These are phyloP conservation scores for Phengaris arion DNA, from an alignment of 2,888 invertebrate species.

Conservation along the genomic window DNA sequence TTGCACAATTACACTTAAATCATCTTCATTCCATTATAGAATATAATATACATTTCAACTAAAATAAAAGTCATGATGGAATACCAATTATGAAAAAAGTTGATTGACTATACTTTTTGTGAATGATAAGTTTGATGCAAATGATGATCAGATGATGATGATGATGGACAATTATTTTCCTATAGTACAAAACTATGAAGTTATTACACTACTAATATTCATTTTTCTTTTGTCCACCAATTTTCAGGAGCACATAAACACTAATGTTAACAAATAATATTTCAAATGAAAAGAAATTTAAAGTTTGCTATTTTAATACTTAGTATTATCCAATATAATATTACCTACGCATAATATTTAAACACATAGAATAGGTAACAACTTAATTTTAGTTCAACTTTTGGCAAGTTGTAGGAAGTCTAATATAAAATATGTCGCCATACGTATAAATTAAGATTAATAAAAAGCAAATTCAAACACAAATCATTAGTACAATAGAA, in stretches of 20 bases:
- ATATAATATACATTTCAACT: conserved; percentile 11
- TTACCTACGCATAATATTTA: background rate
- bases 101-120: background rate
- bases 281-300: background rate
- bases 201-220: background rate
- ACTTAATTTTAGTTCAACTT: background rate
- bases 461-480: conserved; percentile 11
- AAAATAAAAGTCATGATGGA: background rate
- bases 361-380: background rate
- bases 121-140: background rate
- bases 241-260: background rate
- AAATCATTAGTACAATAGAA: conserved; percentile 13
- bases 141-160: background rate
- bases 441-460: background rate
- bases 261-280: background rate
- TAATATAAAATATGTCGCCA: background rate
- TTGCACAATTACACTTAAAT: conserved; percentile 2
- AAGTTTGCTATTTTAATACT: background rate
- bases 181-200: background rate
- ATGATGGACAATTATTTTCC: background rate
- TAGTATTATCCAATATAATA: conserved; percentile 16
- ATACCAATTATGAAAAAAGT: background rate
- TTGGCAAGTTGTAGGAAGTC: background rate
- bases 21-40: background rate
- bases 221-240: background rate